These are phyloP conservation scores for Oscheius sp. DNA, from an alignment of 2,888 invertebrate genomes.

Conservation along the genomic window DNA sequence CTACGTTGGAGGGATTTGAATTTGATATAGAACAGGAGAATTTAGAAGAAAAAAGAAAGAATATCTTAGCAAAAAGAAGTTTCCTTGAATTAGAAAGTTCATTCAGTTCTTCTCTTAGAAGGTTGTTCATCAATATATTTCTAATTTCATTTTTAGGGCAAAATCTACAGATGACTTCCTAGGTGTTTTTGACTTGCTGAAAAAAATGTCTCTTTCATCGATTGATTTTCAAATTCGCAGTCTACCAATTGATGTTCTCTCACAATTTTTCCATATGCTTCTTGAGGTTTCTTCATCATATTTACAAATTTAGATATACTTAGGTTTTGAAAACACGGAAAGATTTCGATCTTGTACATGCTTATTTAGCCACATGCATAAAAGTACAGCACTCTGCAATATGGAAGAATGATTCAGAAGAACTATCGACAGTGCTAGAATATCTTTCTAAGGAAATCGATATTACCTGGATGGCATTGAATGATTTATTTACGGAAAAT, in stretches of 20 bases:
- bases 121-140: neutral
- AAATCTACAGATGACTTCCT: conserved; percentile 33
- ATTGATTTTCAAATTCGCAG: conserved; percentile 65
- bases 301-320: neutral
- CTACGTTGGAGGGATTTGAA: conserved; percentile 80
- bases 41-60: conserved; percentile 33
- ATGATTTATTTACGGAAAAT: conserved; percentile 45
- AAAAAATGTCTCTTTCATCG: conserved; percentile 54
- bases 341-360: conserved; percentile 88
- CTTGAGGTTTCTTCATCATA: conserved; percentile 34
- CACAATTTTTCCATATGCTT: conserved; percentile 58
- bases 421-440: conserved; percentile 30
- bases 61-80: conserved; percentile 52
- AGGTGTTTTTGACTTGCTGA: conserved; percentile 23
- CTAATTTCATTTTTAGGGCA: conserved; percentile 39
- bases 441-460: conserved; percentile 28
- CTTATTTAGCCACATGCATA: conserved; percentile 87
- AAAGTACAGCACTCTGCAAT: conserved; percentile 75
- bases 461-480: conserved; percentile 37
- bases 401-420: conserved; percentile 19
- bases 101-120: conserved; percentile 33
- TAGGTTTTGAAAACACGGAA: conserved; percentile 80
- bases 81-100: conserved; percentile 55
- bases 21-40: conserved; percentile 29
- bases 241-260: conserved; percentile 43